phyloP scores from a whole-genome alignment of 2,113 vertebrate species.

The Chinchilla lanigera region DNA sequence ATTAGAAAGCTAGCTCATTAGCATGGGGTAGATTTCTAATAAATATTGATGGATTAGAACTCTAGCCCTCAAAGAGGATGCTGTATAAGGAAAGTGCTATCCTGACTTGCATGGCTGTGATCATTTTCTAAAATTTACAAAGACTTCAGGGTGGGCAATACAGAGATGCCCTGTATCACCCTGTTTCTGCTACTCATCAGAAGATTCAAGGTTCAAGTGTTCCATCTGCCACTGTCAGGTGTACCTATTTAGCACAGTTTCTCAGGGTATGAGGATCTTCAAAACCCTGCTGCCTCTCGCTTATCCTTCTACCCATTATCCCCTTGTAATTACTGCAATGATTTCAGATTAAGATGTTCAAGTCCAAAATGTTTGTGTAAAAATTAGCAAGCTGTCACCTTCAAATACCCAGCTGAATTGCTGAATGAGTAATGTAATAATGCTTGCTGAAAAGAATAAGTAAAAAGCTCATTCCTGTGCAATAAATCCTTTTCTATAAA shows the following conservation, averaged over 20 bases:
- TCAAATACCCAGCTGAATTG: constrained; percentile 73
- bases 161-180: neutral
- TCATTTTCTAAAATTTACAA: neutral
- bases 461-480: constrained; percentile 52
- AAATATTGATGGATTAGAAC: neutral
- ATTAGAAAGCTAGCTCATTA: neutral
- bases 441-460: constrained; percentile 68
- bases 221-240: neutral
- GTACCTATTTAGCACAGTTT: neutral
- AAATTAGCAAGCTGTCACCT: constrained; percentile 79
- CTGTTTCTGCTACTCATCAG: neutral
- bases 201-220: neutral
- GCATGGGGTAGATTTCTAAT: neutral
- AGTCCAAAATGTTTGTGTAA: constrained; percentile 72
- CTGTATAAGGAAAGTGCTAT: neutral
- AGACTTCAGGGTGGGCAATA: neutral
- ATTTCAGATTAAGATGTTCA: constrained; percentile 80
- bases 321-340: constrained; percentile 63
- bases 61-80: neutral
- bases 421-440: constrained; percentile 74
- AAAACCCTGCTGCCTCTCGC: neutral
- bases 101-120: neutral
- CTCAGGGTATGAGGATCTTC: neutral
- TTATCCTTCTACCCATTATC: neutral
- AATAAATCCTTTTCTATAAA: constrained; percentile 74